Base-by-base conservation (phyloP, 2,113 vertebrate species). In the Apeltes quadracus region DNA sequence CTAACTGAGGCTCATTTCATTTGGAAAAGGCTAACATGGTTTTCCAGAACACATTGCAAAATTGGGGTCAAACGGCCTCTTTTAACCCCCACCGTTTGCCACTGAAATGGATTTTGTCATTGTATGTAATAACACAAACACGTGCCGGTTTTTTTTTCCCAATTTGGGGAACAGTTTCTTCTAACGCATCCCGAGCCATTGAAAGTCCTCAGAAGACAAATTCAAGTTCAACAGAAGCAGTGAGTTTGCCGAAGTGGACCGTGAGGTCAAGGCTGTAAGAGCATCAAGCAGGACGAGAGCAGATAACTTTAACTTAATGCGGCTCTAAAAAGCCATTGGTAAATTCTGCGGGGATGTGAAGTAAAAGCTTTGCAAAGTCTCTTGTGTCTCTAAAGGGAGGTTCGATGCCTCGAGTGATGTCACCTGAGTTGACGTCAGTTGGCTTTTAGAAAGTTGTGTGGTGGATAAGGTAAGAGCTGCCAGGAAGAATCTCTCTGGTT, bases 1-100 rank as follows among this genome's bases (percentile, higher is more conserved):
- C 36, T 58, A 63, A 29, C 48, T 27, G 38, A 64, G 38, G 39
- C 48, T 56, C 27, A 76, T 69, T 18, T 69, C 12, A 38, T 65
- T 54, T 54, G 39, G 38, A 34, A 74, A 54, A 48, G 9, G n/a
- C 51, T 76, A 67, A 70, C 53, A 27, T 32, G 2, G 8, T 57
- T 69, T 74, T 55, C 5, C 29, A 43, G 39, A 18, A n/a, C 8
- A 14, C 18, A 16, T 16, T 1, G 7, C 39, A 61, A 48, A 9
- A 34, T 56, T 0, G 0, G 11, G 20, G 48, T 65, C 65, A 32
- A 29, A 32, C 43, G 5, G 29, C 27, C 11, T 38, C 55, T 32
- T 73, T 73, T 68, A 62, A 41, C 48, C 18, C 16, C 12, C 36
- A 25, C 20, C 25, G 22, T 56, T 57, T 53, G 39, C 16, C 65